phyloP scores from a whole-genome alignment of 2,797 vertebrate species.

The Pogonophryne albipinna region DNA sequence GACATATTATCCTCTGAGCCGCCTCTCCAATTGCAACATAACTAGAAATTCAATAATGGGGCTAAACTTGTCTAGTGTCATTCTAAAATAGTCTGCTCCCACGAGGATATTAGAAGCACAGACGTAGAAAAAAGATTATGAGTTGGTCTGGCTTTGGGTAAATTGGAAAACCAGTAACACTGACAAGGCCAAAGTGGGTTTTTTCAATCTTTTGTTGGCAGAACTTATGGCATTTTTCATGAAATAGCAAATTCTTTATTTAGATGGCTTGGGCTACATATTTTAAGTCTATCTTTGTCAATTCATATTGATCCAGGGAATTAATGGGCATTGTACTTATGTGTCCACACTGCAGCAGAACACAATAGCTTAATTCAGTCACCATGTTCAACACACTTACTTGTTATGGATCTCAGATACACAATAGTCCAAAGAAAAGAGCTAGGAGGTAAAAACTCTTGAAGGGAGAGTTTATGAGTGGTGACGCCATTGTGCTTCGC shows the following conservation, averaged over 20 bases:
- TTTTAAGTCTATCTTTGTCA: not conserved
- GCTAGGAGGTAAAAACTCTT: constrained; percentile 49
- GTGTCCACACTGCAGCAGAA: constrained; percentile 21
- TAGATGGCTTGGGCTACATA: not conserved
- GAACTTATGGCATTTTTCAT: not conserved
- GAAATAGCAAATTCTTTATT: constrained; percentile 1
- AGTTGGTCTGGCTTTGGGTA: constrained; percentile 6
- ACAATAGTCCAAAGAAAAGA: constrained; percentile 32
- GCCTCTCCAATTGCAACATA: constrained; percentile 9
- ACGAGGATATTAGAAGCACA: constrained; percentile 39
- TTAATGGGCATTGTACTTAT: not conserved
- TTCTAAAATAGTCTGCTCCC: constrained; percentile 5
- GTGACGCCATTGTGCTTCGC: constrained; percentile 77
- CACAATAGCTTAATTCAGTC: constrained; percentile 22
- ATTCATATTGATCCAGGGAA: not conserved
- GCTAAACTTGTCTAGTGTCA: constrained; percentile 17
- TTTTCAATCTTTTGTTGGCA: constrained; percentile 2
- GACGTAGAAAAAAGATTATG: constrained; percentile 1
- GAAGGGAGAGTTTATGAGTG: constrained; percentile 70
- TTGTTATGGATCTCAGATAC: constrained; percentile 37
- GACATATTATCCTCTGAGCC: not conserved
- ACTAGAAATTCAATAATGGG: constrained; percentile 27
- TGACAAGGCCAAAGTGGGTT: constrained; percentile 6
- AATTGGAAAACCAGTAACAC: constrained; percentile 19
- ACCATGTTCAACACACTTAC: constrained; percentile 4